Evolutionary conservation across 2,113 vertebrate species (phyloP).

Genomic region (Pseudorasbora parva): DNA sequence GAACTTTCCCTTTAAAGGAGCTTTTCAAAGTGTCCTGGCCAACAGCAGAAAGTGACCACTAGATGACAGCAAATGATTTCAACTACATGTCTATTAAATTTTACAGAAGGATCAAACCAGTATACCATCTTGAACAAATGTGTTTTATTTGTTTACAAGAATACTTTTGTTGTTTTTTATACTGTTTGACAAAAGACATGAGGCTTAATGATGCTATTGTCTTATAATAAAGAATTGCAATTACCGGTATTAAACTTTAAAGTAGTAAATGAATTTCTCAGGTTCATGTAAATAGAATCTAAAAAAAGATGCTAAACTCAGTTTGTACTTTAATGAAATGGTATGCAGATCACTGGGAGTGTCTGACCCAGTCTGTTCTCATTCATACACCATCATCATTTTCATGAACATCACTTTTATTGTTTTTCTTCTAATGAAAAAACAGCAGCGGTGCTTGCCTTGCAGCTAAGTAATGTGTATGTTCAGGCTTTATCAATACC

Average conservation of each 20-base stretch:
- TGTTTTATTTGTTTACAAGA: neutral
- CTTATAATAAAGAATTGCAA: slow-evolving; percentile 16
- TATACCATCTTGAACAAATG: slow-evolving; percentile 20
- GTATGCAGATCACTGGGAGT: neutral
- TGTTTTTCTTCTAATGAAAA: neutral
- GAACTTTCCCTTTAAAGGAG: neutral
- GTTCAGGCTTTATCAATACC: slow-evolving; percentile 30
- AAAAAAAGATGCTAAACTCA: neutral
- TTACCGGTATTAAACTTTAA: neutral
- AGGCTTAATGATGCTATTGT: neutral
- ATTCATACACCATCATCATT: slow-evolving; percentile 9
- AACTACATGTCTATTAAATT: neutral
- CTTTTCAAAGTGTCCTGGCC: neutral
- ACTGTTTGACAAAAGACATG: neutral
- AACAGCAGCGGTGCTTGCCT: neutral
- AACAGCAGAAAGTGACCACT: neutral
- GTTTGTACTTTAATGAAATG: neutral
- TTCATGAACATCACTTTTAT: neutral
- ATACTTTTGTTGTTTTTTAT: neutral
- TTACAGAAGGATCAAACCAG: neutral
- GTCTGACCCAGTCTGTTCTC: neutral
- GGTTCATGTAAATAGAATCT: neutral
- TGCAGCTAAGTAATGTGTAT: slow-evolving; percentile 37
- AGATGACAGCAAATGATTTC: slow-evolving; percentile 17
- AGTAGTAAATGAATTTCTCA: neutral